A percentile compares a stretch with the other conserved stretches of the same genome.
Evolutionary conservation across 2,113 vertebrate genomes (phyloP).

Genomic region (Coreoperca whiteheadi): DNA sequence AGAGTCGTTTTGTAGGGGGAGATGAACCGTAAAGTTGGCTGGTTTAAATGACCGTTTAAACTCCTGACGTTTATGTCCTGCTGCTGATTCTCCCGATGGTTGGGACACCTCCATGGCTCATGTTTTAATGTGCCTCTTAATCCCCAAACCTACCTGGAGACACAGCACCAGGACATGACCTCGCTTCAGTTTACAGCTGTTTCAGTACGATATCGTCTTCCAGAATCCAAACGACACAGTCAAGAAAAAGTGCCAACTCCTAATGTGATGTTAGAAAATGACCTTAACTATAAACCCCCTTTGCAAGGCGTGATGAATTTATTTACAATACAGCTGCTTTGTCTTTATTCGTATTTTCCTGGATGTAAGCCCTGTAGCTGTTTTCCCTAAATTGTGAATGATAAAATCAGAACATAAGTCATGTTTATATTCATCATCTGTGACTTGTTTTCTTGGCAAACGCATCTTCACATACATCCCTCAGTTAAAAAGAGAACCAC

Average conservation of each 20-base stretch:
- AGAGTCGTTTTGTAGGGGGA: not conserved
- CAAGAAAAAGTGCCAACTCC: constrained; percentile 46
- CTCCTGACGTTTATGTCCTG: not conserved
- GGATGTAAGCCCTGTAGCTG: constrained; percentile 70
- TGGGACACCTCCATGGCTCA: constrained; percentile 59
- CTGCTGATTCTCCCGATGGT: constrained; percentile 12
- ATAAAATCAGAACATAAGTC: constrained; percentile 75
- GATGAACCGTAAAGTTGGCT: constrained; percentile 21
- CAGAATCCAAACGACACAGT: constrained; percentile 36
- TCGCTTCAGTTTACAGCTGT: constrained; percentile 13
- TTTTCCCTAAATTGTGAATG: constrained; percentile 73
- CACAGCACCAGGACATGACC: not conserved
- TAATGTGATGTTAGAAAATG: constrained; percentile 1
- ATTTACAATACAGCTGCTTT: constrained; percentile 53
- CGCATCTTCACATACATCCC: not conserved
- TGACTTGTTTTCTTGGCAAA: not conserved
- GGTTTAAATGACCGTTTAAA: not conserved
- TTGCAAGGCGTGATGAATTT: constrained; percentile 38
- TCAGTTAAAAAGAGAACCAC: not conserved
- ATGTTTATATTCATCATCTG: constrained; percentile 67
- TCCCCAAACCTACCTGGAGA: constrained; percentile 50
- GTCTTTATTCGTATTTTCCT: constrained; percentile 69
- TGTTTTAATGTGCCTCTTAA: constrained; percentile 78
- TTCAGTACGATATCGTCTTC: constrained; percentile 42
- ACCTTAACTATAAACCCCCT: not conserved